Evolutionary conservation across 1,140 invertebrate genomes (phyloP), one percentile per base, ranked within the genome.

Genomic region (Tetraneura akinire): DNA sequence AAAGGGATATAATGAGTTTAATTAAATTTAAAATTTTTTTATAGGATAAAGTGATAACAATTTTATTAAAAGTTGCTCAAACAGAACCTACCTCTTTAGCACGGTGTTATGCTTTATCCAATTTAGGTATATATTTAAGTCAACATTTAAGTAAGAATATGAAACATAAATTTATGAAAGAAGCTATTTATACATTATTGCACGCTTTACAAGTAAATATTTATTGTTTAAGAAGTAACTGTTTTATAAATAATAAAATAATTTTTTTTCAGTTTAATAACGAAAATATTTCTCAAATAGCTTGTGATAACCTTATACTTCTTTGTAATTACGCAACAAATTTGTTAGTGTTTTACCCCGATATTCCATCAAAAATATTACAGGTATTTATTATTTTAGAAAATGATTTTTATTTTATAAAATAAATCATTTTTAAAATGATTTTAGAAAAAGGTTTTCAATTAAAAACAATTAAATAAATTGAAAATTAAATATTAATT

Each of bases 31-130:
- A 4, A 37, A 37, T 37, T 4, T 32, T 82, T 83, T 82, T 80
- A 86, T 90, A 97, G 91, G 95, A 98, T 85, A 92, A 94, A 84
- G 91, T 97, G 80, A 88, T 97, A 53, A 92, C 92, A 84, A 93
- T 96, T 83, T 88, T 98, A 73, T 87, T 98, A 71, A 90, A 92
- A 83, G 92, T 92, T 83, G 96, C 94, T 70, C 92, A 94, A 80
- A 88, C 91, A 42, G 96, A 98, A 87, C 94, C 94, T 80, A 92
- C 93, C 57, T 94, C 93, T 47, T 89, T 93, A 83, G 96, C 96
- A 23, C 90, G 96, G 80, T 97, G 94, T 84, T 92, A 97, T 81
- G 94, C 95, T 23, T 87, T 98, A 3, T 95, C 93, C 57, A 92
- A 93, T 81, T 89, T 98, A 60, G 93, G 94, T 10, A 92, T 96